Evolutionary conservation across 2,113 vertebrate species (phyloP).

Genomic region (Laticauda colubrina): DNA sequence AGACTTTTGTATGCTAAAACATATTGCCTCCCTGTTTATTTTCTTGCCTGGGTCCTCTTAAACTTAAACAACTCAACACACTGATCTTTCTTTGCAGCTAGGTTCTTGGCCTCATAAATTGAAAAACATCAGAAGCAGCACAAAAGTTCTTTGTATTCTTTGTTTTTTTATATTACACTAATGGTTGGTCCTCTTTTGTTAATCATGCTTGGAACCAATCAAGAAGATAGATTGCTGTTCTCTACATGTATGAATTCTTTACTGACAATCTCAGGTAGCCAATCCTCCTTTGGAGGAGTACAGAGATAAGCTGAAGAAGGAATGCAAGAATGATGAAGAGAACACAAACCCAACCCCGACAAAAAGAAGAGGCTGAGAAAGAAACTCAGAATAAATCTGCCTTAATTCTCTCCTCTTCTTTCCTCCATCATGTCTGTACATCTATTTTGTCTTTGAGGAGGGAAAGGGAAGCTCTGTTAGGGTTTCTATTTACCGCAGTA

Average conservation of each 20-base stretch:
- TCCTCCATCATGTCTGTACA: no score
- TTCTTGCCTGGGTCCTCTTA: background rate
- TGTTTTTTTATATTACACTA: background rate
- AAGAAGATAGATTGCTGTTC: background rate
- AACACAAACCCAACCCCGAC: background rate
- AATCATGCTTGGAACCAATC: background rate
- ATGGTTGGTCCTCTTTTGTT: background rate
- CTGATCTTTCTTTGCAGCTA: background rate
- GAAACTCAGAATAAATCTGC: background rate
- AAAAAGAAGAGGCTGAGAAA: background rate
- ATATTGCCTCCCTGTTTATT: conserved; percentile 28
- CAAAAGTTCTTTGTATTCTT: background rate
- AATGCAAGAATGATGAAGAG: background rate
- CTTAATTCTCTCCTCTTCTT: background rate
- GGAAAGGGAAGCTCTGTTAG: background rate
- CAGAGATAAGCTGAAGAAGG: background rate
- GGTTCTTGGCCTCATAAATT: background rate
- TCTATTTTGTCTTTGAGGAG: no score
- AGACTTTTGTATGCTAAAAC: conserved; percentile 30
- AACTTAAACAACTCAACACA: background rate
- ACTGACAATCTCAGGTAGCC: background rate
- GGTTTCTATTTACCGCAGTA: background rate
- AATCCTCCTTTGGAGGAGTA: background rate
- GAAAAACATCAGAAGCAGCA: background rate
- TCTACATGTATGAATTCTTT: background rate